These are phyloP conservation scores for Drosophila melanica DNA, from an alignment of 1,140 invertebrate genomes.

Conservation along the genomic window DNA sequence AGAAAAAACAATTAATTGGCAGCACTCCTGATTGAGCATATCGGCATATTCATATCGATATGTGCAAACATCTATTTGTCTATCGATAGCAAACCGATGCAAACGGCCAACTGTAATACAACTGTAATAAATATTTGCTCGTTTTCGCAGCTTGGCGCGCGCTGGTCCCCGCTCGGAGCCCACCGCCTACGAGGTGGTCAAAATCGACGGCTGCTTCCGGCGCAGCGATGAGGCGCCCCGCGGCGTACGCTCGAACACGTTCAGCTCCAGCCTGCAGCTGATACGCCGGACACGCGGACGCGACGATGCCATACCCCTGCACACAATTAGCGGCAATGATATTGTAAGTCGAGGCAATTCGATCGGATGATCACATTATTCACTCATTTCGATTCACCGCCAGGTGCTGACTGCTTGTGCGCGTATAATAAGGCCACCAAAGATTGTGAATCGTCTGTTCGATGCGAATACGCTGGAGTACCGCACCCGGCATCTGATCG, in stretches of 20 bases:
- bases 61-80: too few relatives aligned
- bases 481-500: constrained; percentile 91
- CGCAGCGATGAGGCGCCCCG: constrained; percentile 85
- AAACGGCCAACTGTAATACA: not conserved
- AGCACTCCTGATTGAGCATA: too few relatives aligned
- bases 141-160: constrained; percentile 85
- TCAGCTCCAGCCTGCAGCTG: constrained; percentile 84
- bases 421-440: constrained; percentile 87
- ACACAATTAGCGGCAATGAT: constrained; percentile 86
- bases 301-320: constrained; percentile 84
- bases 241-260: constrained; percentile 71
- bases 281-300: constrained; percentile 84
- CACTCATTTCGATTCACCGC: too few relatives aligned
- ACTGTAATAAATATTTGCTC: not conserved
- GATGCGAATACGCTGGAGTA: constrained; percentile 93
- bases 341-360: constrained; percentile 83
- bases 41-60: too few relatives aligned
- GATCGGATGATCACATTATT: too few relatives aligned
- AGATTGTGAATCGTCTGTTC: constrained; percentile 88
- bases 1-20: too few relatives aligned
- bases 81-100: too few relatives aligned
- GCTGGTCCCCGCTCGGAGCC: constrained; percentile 87
- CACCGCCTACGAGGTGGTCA: constrained; percentile 88
- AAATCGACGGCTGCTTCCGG: constrained; percentile 85
- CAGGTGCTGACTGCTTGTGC: constrained; percentile 89